A percentile compares a stretch with the other conserved stretches of the same genome.
phyloP scores from a whole-genome alignment of 2,113 vertebrate species.

The Salvelinus sp. region DNA sequence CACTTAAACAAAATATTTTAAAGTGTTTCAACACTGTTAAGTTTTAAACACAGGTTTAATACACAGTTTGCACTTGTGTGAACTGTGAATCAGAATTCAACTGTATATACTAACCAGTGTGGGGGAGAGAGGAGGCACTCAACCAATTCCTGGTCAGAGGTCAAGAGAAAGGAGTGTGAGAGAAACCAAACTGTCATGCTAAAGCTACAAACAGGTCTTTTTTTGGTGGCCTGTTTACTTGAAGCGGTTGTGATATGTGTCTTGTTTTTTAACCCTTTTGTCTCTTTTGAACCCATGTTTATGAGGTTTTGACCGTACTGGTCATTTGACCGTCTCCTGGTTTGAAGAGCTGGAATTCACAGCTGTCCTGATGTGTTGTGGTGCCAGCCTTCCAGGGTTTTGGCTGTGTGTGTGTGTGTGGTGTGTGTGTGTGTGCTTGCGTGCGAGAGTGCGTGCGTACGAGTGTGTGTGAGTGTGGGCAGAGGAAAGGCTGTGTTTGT shows the following conservation, averaged over 20 bases:
- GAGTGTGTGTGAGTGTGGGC: neutral
- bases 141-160: no score
- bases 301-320: neutral
- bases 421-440: neutral
- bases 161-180: no score
- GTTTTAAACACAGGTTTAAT: no score
- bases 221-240: no score
- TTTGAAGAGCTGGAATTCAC: neutral
- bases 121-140: no score
- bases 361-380: neutral
- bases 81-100: no score
- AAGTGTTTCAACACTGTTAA: neutral
- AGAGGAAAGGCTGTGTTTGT: neutral
- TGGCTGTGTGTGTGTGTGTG: neutral
- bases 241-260: neutral
- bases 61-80: no score
- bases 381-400: slow-evolving; percentile 12
- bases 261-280: neutral
- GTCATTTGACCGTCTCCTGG: neutral
- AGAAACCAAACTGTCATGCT: no score
- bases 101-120: no score
- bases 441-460: neutral
- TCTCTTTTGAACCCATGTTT: neutral
- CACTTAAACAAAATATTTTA: no score
- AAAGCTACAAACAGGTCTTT: no score